These are phyloP conservation scores for Drosophila truncata DNA, from an alignment of 1,140 invertebrate genomes.

Conservation along the genomic window DNA sequence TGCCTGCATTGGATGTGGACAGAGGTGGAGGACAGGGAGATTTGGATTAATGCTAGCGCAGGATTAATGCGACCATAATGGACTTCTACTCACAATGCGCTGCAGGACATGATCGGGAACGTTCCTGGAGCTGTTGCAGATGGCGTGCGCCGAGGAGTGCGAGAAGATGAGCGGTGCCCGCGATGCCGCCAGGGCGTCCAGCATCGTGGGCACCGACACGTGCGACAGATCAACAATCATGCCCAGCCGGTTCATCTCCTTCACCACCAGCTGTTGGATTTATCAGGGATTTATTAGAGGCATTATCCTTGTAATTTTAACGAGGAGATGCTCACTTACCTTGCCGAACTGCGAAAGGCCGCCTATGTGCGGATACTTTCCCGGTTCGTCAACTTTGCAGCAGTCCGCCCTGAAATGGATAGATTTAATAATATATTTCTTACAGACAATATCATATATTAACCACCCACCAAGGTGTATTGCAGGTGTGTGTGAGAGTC, in stretches of 20 bases:
- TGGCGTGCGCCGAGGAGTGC: constrained; percentile 93
- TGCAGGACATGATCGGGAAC: constrained; percentile 93
- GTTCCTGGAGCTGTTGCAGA: constrained; percentile 94
- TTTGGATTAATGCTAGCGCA: constrained; percentile 32
- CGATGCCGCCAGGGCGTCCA: constrained; percentile 90
- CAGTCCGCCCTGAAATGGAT: constrained; percentile 89
- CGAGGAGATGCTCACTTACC: constrained; percentile 86
- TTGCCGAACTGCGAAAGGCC: constrained; percentile 92
- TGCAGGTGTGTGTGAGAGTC: constrained; percentile 94
- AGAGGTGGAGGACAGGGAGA: background rate
- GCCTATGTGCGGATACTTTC: constrained; percentile 89
- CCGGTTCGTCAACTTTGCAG: constrained; percentile 88
- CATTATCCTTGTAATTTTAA: no score
- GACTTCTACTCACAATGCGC: constrained; percentile 88
- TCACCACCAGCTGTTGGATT: constrained; percentile 89
- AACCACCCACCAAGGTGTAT: constrained; percentile 91
- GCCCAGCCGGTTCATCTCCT: constrained; percentile 95
- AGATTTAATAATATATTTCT: no score
- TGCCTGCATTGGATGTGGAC: constrained; percentile 71
- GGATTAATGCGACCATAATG: constrained; percentile 32
- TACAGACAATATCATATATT: no score
- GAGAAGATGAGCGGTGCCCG: constrained; percentile 95
- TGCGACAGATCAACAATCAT: constrained; percentile 97
- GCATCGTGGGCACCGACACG: constrained; percentile 92
- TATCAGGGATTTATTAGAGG: background rate